Evolutionary conservation across 2,113 vertebrate species (phyloP), one percentile per base, ranked within the genome.

Genomic region (Salvelinus fontinalis): DNA sequence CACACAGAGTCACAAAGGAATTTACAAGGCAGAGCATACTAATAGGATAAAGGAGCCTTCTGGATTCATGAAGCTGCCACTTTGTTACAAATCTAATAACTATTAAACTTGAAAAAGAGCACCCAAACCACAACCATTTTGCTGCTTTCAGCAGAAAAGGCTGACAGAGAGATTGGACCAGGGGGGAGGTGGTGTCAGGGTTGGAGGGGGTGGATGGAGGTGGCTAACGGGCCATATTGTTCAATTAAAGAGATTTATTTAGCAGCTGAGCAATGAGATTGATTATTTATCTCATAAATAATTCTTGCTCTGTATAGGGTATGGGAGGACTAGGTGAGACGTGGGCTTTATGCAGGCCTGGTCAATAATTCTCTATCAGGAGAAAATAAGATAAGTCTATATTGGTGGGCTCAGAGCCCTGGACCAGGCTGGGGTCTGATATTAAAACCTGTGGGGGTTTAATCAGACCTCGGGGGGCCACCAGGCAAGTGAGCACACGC

Each of bases 241-340:
- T 87, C 92, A 93, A 93, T 90, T 86, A 92, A 89, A 92, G 72
- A 79, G 79, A 84, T 91, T 91, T 90, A 93, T 92, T 92, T 75
- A 89, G 79, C 70, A 73, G 85, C 86, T 87, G 83, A 92, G 83
- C 84, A 84, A 91, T 93, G 91, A 84, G 75, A 93, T 85, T 85
- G 87, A 91, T 92, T 93, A 93, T 91, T 93, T 91, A 91, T 80
- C 83, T 90, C 82, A 92, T 93, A 93, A 92, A 92, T 93, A 89
- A 91, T 95, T 92, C 85, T 68, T 87, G 88, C 86, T 44, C 39
- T 51, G 27, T 39, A 31, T 75, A 54, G 77, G 57, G 79, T 79
- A 67, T 34, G 60, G 80, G 85, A 20, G 74, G 70, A 66, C 49
- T 71, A 39, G 76, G 49, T 14, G 77, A 83, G 70, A 77, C 80